These are phyloP conservation scores for Zaprionus lachaisei DNA, from an alignment of 1,140 invertebrate species.

Conservation along the genomic window DNA sequence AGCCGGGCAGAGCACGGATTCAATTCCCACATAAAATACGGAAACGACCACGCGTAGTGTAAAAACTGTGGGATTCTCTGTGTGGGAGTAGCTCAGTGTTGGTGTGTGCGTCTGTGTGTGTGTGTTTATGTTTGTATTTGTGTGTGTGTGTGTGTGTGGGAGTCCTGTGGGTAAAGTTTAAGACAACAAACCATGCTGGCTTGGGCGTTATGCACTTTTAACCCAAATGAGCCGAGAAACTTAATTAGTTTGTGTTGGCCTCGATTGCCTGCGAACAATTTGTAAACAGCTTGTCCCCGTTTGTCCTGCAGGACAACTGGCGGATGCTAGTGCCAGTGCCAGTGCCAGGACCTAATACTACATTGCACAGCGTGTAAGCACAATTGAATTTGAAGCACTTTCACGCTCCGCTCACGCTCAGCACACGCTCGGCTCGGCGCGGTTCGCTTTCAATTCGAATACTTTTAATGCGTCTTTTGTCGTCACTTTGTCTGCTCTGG, in stretches of 20 bases:
- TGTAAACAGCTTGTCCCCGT: constrained; percentile 35
- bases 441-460: constrained; percentile 19
- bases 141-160: constrained; percentile 26
- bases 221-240: constrained; percentile 29
- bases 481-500: constrained; percentile 67
- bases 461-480: constrained; percentile 65
- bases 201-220: constrained; percentile 26
- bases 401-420: constrained; percentile 28
- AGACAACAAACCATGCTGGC: constrained; percentile 16
- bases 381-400: constrained; percentile 72
- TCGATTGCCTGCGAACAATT: constrained; percentile 29
- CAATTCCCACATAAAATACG: constrained; percentile 44
- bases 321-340: constrained; percentile 8
- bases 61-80: constrained; percentile 35
- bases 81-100: constrained; percentile 9
- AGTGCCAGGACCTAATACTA: background rate
- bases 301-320: background rate
- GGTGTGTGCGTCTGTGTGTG: constrained; percentile 17
- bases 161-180: constrained; percentile 31
- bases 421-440: constrained; percentile 38
- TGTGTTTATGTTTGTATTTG: constrained; percentile 9
- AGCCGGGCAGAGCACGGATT: constrained; percentile 30
- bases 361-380: constrained; percentile 58
- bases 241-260: constrained; percentile 47
- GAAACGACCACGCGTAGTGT: constrained; percentile 74